phyloP scores from a whole-genome alignment of 2,113 vertebrate species.

The Pontoporia blainvillei region DNA sequence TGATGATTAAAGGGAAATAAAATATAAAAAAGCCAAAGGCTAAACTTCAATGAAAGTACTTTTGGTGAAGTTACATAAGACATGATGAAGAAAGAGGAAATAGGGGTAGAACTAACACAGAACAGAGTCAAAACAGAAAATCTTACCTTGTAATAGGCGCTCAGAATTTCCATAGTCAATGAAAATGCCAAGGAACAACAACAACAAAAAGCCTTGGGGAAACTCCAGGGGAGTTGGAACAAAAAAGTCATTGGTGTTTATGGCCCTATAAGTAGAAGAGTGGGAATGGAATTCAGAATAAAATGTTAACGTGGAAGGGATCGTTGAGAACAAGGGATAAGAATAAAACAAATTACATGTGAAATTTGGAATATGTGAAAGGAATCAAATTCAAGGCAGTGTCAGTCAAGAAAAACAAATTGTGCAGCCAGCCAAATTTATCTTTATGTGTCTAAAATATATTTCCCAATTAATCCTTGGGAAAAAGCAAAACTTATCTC shows the following conservation, averaged over 20 bases:
- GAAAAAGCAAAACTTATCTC: background rate
- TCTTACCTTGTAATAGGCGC: background rate
- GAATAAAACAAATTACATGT: background rate
- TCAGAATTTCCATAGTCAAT: background rate
- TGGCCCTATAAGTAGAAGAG: background rate
- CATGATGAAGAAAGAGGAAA: background rate
- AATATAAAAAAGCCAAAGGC: background rate
- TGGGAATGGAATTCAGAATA: background rate
- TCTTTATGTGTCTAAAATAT: constrained; percentile 20
- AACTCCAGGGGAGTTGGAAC: background rate
- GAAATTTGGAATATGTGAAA: background rate
- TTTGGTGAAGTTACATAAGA: background rate
- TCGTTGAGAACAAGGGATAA: background rate
- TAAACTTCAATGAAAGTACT: background rate
- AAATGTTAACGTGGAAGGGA: background rate
- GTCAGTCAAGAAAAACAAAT: background rate
- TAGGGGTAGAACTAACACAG: background rate
- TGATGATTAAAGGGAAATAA: background rate
- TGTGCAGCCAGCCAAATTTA: background rate
- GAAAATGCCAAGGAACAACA: background rate
- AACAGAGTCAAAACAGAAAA: background rate
- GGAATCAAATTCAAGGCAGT: background rate
- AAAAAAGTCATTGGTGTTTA: background rate
- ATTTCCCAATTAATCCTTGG: constrained; percentile 29
- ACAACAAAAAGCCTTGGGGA: background rate